A percentile compares a stretch with the other conserved stretches of the same genome.
Evolutionary conservation across 2,113 vertebrate species (phyloP).

Genomic region (Stegastes partitus): DNA sequence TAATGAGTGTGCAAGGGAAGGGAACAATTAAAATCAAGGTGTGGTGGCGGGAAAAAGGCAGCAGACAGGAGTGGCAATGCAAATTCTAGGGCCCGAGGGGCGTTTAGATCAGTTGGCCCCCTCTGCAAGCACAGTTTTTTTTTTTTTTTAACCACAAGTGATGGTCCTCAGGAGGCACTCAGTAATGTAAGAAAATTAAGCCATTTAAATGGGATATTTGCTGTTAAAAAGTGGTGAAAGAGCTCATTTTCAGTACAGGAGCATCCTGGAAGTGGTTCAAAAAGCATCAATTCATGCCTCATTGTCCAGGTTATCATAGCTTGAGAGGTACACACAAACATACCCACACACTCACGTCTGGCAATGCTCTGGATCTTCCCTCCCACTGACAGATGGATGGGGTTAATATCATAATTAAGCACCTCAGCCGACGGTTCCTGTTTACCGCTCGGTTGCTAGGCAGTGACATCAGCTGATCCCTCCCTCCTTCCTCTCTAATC

Average conservation of each 20-base stretch:
- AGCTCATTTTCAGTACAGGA: neutral
- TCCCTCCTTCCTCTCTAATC: constrained; percentile 85
- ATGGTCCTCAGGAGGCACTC: too few relatives aligned
- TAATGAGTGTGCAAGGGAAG: neutral
- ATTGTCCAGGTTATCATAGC: constrained; percentile 32
- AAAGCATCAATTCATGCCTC: constrained; percentile 7
- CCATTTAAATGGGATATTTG: neutral
- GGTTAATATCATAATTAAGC: constrained; percentile 88
- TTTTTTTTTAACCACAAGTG: too few relatives aligned
- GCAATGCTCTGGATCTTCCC: constrained; percentile 32
- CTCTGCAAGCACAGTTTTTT: too few relatives aligned
- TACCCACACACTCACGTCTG: constrained; percentile 18
- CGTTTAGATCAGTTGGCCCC: too few relatives aligned
- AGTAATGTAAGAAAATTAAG: neutral
- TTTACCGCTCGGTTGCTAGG: constrained; percentile 91
- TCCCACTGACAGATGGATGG: constrained; percentile 83
- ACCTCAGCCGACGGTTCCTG: constrained; percentile 86
- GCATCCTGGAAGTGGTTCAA: neutral
- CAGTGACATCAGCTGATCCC: constrained; percentile 93
- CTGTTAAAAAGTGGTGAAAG: neutral
- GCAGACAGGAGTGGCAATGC: too few relatives aligned
- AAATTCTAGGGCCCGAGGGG: too few relatives aligned
- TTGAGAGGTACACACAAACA: neutral
- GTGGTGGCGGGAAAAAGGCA: too few relatives aligned
- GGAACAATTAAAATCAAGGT: neutral